Base-by-base conservation (phyloP, 2,113 vertebrate genomes). In the Romanogobio albipinnatus region DNA sequence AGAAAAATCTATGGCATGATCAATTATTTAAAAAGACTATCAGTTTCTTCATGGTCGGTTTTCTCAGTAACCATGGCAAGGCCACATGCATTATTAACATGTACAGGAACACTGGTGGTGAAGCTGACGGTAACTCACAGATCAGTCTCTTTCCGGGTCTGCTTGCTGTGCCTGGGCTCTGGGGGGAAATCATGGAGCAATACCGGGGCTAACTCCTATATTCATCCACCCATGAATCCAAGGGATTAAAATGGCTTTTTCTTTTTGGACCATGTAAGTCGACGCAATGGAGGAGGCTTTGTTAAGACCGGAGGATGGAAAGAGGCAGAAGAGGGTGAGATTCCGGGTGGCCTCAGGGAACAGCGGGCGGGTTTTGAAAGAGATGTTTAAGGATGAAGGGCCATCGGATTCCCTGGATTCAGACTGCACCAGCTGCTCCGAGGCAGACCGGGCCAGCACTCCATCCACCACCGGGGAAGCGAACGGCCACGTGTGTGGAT, bases 331-430 rank as follows among this genome's bases (percentile, higher is more conserved):
- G 92, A 95, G 95, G 94, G 98, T 99, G 86, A 96, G 98, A 83
- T 99, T 99, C 93, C 96, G 98, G 1, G 95, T 99, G 15, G 96
- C 97, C 0, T 99, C 98, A 0, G 97, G 96, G 5, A 96, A 95
- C 91, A 99, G 97, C 15, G 98, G 98, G 10, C 92, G 97, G 64
- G 95, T 99, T 79, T 93, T 99, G 88, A 97, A 96, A 91, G 98
- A 99, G 90, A 98, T 99, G 76, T 99, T 97, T 1, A 93, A 97
- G 0, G 95, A 99, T 0, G 97, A 96, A 2, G 96, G 94, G 5
- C 92, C 95, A 0, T 82, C 94, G 0, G 96, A 96, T 87, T 98
- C 97, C 0, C 91, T 97, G 93, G 97, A 98, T 86, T 98, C 97
- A 0, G 97, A 99, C 89, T 96, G 95, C 3, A 93, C 97, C 92